These are phyloP conservation scores for Calyptommatus sinebrachiatus DNA, from an alignment of 2,113 vertebrate species.

Conservation along the genomic window DNA sequence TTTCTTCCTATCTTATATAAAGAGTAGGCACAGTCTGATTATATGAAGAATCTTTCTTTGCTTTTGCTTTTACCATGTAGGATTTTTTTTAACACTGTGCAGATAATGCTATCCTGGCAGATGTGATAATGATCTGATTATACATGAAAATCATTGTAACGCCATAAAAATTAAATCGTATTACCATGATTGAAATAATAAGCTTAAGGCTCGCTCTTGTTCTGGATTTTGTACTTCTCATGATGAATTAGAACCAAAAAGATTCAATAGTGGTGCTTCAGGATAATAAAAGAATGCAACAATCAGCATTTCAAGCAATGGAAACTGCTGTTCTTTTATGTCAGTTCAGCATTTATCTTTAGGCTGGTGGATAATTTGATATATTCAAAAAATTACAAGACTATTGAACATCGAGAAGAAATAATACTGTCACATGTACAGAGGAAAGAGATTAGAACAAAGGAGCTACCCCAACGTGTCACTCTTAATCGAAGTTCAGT, in stretches of 20 bases:
- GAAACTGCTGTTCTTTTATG: background rate
- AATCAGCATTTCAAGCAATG: background rate
- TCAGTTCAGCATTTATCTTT: background rate
- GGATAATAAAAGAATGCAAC: background rate
- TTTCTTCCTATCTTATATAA: conserved; percentile 2
- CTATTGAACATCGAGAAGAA: background rate
- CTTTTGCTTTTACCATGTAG: conserved; percentile 9
- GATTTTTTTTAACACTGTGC: conserved; percentile 5
- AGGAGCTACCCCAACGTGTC: too few species aligned
- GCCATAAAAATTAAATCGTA: background rate
- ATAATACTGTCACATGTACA: background rate
- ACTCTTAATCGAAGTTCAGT: too few species aligned
- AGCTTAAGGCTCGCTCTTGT: background rate
- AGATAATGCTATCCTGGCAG: background rate
- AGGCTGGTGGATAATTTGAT: background rate
- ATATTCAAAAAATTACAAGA: background rate
- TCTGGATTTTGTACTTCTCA: background rate
- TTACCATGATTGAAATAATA: background rate
- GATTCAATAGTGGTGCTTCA: background rate
- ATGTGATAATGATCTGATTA: background rate
- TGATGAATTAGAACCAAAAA: background rate
- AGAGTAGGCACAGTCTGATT: background rate
- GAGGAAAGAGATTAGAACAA: background rate
- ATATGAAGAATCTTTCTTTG: background rate
- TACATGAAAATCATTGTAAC: background rate